phyloP scores from a whole-genome alignment of 2,797 vertebrate species.

The Rhinichthys osculus region DNA sequence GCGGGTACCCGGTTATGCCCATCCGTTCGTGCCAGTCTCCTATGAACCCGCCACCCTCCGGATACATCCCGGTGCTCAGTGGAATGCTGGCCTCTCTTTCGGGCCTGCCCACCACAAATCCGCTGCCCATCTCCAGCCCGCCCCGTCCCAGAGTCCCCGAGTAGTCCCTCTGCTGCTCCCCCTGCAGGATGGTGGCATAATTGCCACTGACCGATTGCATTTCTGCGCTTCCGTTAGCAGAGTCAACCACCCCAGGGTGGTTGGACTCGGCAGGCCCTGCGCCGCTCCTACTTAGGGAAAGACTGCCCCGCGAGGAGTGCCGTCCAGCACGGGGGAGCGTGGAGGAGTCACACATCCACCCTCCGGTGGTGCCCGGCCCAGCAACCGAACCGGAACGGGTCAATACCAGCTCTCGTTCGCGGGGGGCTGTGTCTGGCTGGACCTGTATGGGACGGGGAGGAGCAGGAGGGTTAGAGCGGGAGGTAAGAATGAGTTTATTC shows the following conservation, averaged over 20 bases:
- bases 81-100: slow-evolving; percentile 76
- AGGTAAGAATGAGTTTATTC: slow-evolving; percentile 59
- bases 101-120: slow-evolving; percentile 76
- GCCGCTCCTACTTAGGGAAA: slow-evolving; percentile 80
- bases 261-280: slow-evolving; percentile 75
- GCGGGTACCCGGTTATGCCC: slow-evolving; percentile 74
- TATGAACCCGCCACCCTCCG: slow-evolving; percentile 74
- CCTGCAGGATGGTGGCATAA: slow-evolving; percentile 72
- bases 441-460: slow-evolving; percentile 77
- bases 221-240: slow-evolving; percentile 53
- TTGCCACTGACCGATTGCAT: slow-evolving; percentile 71
- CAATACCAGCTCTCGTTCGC: slow-evolving; percentile 78
- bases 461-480: slow-evolving; percentile 73
- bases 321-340: slow-evolving; percentile 83
- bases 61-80: slow-evolving; percentile 68
- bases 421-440: slow-evolving; percentile 78
- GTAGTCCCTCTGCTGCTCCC: slow-evolving; percentile 77
- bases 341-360: slow-evolving; percentile 82
- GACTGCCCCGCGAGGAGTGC: slow-evolving; percentile 79
- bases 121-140: slow-evolving; percentile 80
- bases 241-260: slow-evolving; percentile 59
- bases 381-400: slow-evolving; percentile 78
- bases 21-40: slow-evolving; percentile 80
- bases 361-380: slow-evolving; percentile 71
- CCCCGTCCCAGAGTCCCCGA: slow-evolving; percentile 75